Conservation (phyloP, 2,888 invertebrate species). For the Kuschelorhynchus macadamiae region DNA sequence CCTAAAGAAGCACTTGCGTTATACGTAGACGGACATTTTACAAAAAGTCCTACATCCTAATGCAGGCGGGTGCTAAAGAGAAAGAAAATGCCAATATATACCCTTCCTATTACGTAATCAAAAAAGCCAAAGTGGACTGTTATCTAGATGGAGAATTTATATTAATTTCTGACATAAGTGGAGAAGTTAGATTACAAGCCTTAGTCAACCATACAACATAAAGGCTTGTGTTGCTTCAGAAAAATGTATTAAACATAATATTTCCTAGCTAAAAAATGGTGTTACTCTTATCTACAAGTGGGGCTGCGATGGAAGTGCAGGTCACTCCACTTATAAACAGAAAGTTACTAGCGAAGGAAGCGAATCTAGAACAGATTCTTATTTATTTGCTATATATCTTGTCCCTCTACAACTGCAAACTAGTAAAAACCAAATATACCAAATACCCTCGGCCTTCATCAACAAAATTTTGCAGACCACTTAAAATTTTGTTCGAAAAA, state of each 20-base stretch:
- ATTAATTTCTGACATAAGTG: constrained; percentile 22
- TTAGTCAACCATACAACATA: constrained; percentile 38
- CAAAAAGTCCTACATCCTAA: not conserved
- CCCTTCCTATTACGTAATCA: constrained; percentile 19
- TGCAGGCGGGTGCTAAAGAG: not conserved
- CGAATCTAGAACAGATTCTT: constrained; percentile 26
- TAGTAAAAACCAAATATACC: constrained; percentile 24
- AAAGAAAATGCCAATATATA: constrained; percentile 7
- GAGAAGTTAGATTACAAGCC: constrained; percentile 37
- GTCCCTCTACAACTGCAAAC: constrained; percentile 30
- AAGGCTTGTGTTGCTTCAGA: constrained; percentile 1
- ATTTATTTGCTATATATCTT: constrained; percentile 41
- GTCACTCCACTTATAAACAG: constrained; percentile 39
- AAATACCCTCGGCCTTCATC: constrained; percentile 39
- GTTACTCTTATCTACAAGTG: constrained; percentile 38
- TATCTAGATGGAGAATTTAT: constrained; percentile 33
- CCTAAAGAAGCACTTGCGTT: constrained; percentile 11
- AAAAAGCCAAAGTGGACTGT: constrained; percentile 23
- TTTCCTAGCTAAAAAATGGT: constrained; percentile 10
- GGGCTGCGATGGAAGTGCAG: constrained; percentile 40
- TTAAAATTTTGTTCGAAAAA: constrained; percentile 11
- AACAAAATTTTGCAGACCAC: constrained; percentile 43
- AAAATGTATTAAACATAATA: constrained; percentile 8
- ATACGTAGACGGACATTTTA: not conserved
- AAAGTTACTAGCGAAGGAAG: constrained; percentile 30